phyloP scores from a whole-genome alignment of 2,113 vertebrate genomes.

The Acrocephalus kingi region DNA sequence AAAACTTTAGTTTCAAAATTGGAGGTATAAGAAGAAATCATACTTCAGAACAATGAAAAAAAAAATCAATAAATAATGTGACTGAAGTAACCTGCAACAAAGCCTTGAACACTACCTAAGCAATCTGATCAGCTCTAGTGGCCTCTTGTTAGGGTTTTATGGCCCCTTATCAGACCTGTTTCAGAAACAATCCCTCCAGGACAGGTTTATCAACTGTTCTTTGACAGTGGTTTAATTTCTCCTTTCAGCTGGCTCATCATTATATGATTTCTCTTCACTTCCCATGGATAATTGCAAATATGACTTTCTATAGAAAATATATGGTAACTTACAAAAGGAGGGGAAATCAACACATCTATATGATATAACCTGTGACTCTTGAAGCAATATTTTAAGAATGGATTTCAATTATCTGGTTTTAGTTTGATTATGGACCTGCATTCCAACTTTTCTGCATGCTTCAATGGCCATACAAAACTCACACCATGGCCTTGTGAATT shows the following conservation, averaged over 20 bases:
- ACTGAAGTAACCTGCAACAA: background rate
- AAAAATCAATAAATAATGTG: background rate
- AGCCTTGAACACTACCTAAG: background rate
- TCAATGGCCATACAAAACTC: background rate
- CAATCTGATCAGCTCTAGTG: background rate
- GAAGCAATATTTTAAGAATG: background rate
- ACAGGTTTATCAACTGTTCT: background rate
- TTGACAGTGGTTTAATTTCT: constrained; percentile 2
- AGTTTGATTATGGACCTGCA: background rate
- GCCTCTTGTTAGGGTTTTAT: background rate
- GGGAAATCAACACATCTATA: background rate
- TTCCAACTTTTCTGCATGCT: background rate
- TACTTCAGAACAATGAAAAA: background rate
- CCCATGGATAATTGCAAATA: background rate
- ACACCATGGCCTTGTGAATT: background rate
- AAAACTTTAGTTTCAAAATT: background rate
- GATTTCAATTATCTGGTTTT: background rate
- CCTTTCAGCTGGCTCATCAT: background rate
- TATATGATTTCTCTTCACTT: background rate
- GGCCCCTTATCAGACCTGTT: background rate
- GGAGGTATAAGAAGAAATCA: background rate
- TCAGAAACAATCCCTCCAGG: background rate
- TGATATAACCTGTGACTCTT: background rate
- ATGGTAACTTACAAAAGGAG: background rate
- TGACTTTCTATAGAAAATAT: background rate